phyloP scores from a whole-genome alignment of 1,140 invertebrate genomes.

The Andrena cerasifolii region DNA sequence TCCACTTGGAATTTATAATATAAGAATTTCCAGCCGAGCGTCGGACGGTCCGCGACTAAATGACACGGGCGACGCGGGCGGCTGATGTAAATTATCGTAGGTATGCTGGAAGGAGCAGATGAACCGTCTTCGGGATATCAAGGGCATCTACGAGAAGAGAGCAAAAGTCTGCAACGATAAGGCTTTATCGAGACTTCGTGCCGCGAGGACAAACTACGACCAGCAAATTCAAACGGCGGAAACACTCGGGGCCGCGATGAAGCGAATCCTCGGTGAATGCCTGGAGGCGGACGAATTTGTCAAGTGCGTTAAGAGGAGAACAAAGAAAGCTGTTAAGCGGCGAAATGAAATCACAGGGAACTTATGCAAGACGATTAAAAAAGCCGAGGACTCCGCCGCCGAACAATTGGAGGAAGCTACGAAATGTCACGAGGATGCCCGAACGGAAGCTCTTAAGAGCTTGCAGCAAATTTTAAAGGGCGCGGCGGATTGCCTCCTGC shows the following conservation, averaged over 20 bases:
- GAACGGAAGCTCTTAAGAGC: background rate
- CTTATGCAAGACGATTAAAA: background rate
- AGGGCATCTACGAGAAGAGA: background rate
- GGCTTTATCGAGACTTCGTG: background rate
- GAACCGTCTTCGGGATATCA: slow-evolving; percentile 20
- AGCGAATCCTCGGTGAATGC: slow-evolving; percentile 13
- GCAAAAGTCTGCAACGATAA: slow-evolving; percentile 40
- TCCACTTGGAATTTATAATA: slow-evolving; percentile 5
- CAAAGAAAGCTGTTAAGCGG: background rate
- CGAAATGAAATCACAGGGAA: background rate
- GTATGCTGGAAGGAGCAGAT: slow-evolving; percentile 6
- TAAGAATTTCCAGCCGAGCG: background rate
- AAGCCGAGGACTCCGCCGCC: background rate
- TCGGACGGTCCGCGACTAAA: background rate
- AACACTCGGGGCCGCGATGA: background rate
- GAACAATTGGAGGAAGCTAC: background rate
- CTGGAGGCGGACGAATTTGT: slow-evolving; percentile 25
- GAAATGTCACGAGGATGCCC: slow-evolving; percentile 24
- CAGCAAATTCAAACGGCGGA: background rate
- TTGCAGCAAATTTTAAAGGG: slow-evolving; percentile 21
- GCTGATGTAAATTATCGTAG: slow-evolving; percentile 23
- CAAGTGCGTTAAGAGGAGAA: slow-evolving; percentile 20
- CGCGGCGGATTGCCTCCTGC: background rate
- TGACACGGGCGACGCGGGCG: background rate
- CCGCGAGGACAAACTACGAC: slow-evolving; percentile 5